Evolutionary conservation across 2,797 vertebrate genomes (phyloP).

Genomic region (Enteromius paludinosus): DNA sequence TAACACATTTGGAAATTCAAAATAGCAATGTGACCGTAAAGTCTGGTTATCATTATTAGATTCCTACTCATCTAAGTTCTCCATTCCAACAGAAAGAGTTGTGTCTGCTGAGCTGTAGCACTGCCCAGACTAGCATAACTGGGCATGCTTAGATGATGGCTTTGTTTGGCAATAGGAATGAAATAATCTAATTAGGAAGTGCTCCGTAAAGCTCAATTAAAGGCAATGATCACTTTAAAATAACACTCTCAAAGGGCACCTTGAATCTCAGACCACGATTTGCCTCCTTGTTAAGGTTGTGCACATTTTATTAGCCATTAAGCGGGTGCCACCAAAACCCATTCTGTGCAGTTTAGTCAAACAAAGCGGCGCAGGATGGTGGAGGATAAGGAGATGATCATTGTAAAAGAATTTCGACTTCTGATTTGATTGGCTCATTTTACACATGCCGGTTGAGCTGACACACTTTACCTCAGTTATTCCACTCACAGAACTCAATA

Average conservation of each 20-base stretch:
- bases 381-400: constrained; percentile 45
- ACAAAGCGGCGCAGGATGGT: constrained; percentile 17
- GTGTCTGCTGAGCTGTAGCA: not conserved
- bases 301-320: constrained; percentile 34
- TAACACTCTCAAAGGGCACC: constrained; percentile 44
- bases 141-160: constrained; percentile 22
- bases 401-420: constrained; percentile 54
- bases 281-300: not conserved
- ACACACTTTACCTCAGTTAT: constrained; percentile 52
- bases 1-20: not conserved
- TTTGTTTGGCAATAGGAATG: constrained; percentile 45
- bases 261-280: not conserved
- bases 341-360: constrained; percentile 48
- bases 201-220: constrained; percentile 57
- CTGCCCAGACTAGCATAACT: constrained; percentile 13
- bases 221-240: constrained; percentile 57
- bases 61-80: not conserved
- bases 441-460: constrained; percentile 43
- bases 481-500: constrained; percentile 26
- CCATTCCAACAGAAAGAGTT: constrained; percentile 11
- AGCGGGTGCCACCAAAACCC: constrained; percentile 26
- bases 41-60: not conserved
- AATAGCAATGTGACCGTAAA: not conserved
- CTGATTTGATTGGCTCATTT: constrained; percentile 55
- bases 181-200: constrained; percentile 55